Base-by-base conservation (phyloP, 2,797 vertebrate genomes). In the Epinephelus awoara region DNA sequence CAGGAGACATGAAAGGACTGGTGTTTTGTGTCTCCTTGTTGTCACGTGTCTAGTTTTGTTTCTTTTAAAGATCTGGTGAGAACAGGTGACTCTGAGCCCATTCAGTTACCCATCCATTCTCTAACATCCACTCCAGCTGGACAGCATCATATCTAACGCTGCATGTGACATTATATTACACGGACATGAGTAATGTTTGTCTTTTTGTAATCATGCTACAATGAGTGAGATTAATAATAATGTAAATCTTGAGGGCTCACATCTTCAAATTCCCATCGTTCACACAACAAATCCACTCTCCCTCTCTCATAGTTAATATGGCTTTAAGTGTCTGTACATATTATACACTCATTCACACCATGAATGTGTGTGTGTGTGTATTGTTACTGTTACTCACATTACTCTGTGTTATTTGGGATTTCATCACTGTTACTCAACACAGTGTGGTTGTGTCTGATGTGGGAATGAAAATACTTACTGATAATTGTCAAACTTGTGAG, bases 281-380 rank as follows among this genome's bases (percentile, higher is more conserved):
- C 29, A 56, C 54, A 62, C 69, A 72, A 25, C 34, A 77, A 46
- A 54, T 47, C 21, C 75, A 13, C 54, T 14, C 34, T 29, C 6
- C 7, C 6, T 61, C 21, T 84, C 62, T 52, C 57, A 57, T 66
- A 46, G 80, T 80, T 72, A 80, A 67, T 85, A 86, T 73, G 86
- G 88, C 72, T 93, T 83, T 0, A 38, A 87, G 59, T 14, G 71
- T 72, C 68, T 80, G 27, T 18, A 78, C 50, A 64, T 38, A 51
- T 75, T 56, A 79, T 55, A 64, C 29, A 70, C n/a, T 34, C 64
- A 64, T 38, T 44, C 51, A 77, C 58, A 34, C 10, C 17, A 69
- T 29, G 21, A 55, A 67, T 70, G 63, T 62, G 58, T 65, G 50
- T 70, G 63, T 62, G 58, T 65, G 50, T 29, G 12, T 19, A 6